These are phyloP conservation scores for Ptyas mucosa DNA, from an alignment of 2,113 vertebrate species.

Conservation along the genomic window DNA sequence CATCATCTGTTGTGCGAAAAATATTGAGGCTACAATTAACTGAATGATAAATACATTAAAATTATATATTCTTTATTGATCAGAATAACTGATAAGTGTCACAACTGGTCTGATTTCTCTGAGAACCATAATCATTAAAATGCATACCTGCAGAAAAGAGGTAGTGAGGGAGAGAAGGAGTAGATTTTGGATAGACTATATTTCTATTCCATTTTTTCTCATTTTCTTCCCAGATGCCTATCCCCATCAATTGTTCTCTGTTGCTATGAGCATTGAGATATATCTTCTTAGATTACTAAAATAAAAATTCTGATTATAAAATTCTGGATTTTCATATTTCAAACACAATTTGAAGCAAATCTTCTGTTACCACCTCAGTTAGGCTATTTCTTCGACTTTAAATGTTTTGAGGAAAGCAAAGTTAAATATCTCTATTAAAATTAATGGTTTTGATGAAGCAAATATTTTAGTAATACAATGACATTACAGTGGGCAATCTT, in stretches of 20 bases:
- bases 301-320: constrained; percentile 44
- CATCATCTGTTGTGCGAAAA: neutral
- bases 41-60: constrained; percentile 21
- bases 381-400: neutral
- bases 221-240: constrained; percentile 5
- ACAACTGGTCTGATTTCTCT: constrained; percentile 25
- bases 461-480: constrained; percentile 47
- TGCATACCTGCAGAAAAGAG: constrained; percentile 25
- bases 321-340: constrained; percentile 48
- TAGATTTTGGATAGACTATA: constrained; percentile 52
- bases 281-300: constrained; percentile 45
- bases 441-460: constrained; percentile 1
- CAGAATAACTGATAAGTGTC: neutral
- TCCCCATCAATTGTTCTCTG: constrained; percentile 44
- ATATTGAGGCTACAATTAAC: neutral
- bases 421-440: neutral
- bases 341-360: constrained; percentile 39
- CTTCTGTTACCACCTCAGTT: constrained; percentile 1
- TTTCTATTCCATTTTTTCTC: constrained; percentile 37
- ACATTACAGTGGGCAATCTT: constrained; percentile 52
- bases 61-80: constrained; percentile 13
- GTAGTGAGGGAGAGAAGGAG: constrained; percentile 17
- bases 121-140: constrained; percentile 8
- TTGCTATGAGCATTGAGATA: constrained; percentile 41
- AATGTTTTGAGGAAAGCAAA: neutral